Base-by-base conservation (phyloP, 2,888 invertebrate genomes). In the Cryptophagus acutangulus region DNA sequence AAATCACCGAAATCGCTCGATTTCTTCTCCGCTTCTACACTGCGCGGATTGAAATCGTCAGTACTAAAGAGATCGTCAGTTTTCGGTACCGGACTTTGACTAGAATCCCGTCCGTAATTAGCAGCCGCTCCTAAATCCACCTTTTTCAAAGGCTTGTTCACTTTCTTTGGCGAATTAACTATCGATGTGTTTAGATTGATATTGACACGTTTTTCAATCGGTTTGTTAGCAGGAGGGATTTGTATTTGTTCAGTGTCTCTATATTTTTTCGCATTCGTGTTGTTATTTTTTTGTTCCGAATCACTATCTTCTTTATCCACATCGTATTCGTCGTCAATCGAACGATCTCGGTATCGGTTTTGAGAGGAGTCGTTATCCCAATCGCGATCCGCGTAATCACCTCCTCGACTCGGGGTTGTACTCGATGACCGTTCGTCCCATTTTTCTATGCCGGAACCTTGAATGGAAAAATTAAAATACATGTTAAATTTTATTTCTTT, bases 1-100 rank as follows among this genome's bases (percentile, higher is more conserved):
- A 89, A 89, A 69, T 88, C 87, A 0, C 87, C 87, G 66, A 89
- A 89, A 42, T 87, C 87, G 25, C 67, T 61, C 20, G 61, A 28
- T 25, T 25, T 40, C 3, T 48, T 17, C 1, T 49, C 36, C 8
- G 33, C 40, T 46, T 75, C 75, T 2, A 64, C 67, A 31, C 72
- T 70, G 39, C 73, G 56, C 1, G 79, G 82, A 62, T 82, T 76
- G 38, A 82, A 81, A 55, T 82, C 82, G 33, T 79, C 77, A 36
- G 78, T 77, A 3, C 79, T 54, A 35, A 79, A 62, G 56, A 77
- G 74, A 38, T 68, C 67, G 13, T 20, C 40, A 37, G 31, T 16
- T 18, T 13, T 10, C 29, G 57, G 71, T 29, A 59, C 38, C 6
- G 62, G 62, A 44, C 61, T 65, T 47, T 64, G 66, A 41, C 56